These are phyloP conservation scores for Meloidogyne exigua DNA, from an alignment of 1,140 invertebrate genomes.

Conservation along the genomic window DNA sequence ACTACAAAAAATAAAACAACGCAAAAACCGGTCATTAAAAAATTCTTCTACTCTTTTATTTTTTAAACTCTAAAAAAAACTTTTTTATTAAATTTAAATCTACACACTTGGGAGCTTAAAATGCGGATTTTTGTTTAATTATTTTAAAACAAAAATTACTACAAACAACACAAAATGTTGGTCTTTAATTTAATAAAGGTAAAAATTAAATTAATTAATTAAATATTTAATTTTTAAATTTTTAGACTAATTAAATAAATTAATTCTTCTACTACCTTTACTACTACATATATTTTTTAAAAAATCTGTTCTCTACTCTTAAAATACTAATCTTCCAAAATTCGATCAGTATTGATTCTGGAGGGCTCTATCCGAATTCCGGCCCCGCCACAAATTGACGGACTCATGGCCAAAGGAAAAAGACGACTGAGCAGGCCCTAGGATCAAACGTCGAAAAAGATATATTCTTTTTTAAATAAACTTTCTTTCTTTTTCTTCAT, in stretches of 20 bases:
- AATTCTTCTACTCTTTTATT: not conserved
- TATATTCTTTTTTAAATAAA: not conserved
- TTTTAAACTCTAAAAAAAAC: not conserved
- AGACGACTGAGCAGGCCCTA: slow-evolving; percentile 19
- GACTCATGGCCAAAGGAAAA: slow-evolving; percentile 30
- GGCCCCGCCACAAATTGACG: slow-evolving; percentile 15
- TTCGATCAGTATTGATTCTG: slow-evolving; percentile 4
- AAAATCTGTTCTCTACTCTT: not conserved
- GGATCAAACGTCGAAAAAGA: slow-evolving; percentile 27
- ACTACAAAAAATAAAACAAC: not conserved
- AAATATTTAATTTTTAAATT: not conserved
- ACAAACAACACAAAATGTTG: too few species aligned
- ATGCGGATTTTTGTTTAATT: too few species aligned
- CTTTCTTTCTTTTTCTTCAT: not conserved
- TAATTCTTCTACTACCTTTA: not conserved
- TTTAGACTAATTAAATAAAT: not conserved
- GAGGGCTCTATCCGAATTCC: slow-evolving; percentile 21
- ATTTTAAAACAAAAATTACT: too few species aligned
- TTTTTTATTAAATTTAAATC: too few species aligned
- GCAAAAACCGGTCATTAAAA: not conserved
- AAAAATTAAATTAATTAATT: not conserved
- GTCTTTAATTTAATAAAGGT: not conserved
- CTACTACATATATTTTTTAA: not conserved
- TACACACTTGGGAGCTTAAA: too few species aligned
- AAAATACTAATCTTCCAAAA: not conserved